Evolutionary conservation across 2,888 invertebrate genomes (phyloP).

Genomic region (Phalangium opilio): DNA sequence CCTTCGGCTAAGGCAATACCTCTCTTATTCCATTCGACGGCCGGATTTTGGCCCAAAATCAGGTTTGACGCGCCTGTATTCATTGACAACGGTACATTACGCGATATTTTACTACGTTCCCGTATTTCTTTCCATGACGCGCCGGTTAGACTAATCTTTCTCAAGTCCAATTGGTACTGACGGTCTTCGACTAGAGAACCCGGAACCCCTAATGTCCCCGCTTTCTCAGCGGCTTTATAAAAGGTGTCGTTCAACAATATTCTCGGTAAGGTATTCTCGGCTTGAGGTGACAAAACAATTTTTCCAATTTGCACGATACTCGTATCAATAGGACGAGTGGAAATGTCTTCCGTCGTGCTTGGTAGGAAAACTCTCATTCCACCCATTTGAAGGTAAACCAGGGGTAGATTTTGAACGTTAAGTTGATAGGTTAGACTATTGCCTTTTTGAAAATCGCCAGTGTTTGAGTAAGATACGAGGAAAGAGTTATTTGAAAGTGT

Average conservation of each 20-base stretch:
- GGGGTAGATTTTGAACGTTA: constrained; percentile 37
- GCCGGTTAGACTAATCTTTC: constrained; percentile 41
- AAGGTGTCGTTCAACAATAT: constrained; percentile 50
- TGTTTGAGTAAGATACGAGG: too few relatives aligned
- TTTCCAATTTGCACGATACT: constrained; percentile 44
- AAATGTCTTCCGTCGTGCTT: constrained; percentile 8
- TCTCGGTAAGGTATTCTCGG: constrained; percentile 65
- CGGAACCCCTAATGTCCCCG: constrained; percentile 51
- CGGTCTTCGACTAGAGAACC: constrained; percentile 68
- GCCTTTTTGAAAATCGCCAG: not conserved
- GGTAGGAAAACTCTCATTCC: constrained; percentile 51
- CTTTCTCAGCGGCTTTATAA: constrained; percentile 53
- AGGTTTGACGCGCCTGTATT: not conserved
- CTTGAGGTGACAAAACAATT: constrained; percentile 55
- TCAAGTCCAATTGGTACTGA: constrained; percentile 66
- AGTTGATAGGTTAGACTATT: constrained; percentile 6
- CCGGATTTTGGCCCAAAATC: constrained; percentile 57
- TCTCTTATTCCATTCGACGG: constrained; percentile 61
- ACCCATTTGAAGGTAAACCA: constrained; percentile 53
- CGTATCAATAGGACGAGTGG: constrained; percentile 11
- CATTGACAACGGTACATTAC: too few relatives aligned
- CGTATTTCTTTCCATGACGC: too few relatives aligned
- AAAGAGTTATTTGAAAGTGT: not conserved
- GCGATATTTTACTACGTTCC: too few relatives aligned
- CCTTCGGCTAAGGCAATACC: constrained; percentile 24